Conservation (phyloP, 1,140 invertebrate species). For the Papilio polyxenes region DNA sequence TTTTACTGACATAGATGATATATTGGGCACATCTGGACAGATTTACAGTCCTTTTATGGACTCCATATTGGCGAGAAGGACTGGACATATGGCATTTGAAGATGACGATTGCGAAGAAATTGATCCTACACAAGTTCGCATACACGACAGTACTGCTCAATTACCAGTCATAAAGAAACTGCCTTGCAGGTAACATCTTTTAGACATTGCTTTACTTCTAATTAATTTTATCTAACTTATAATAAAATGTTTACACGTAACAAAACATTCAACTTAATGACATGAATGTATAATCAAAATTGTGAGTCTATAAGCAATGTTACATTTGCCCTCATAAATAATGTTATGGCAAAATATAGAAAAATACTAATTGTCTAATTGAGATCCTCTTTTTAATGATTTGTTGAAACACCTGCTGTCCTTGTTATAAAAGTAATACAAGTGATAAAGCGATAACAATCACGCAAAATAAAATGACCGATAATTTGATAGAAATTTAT, state of each 20-base stretch:
- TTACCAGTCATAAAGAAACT: slow-evolving; percentile 84
- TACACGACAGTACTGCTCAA: slow-evolving; percentile 88
- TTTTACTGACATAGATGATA: slow-evolving; percentile 91
- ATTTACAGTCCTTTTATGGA: slow-evolving; percentile 84
- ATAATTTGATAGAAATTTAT: not conserved
- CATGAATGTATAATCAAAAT: not conserved
- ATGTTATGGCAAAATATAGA: not conserved
- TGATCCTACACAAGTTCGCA: slow-evolving; percentile 86
- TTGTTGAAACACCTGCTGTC: not conserved
- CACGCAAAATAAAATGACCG: not conserved
- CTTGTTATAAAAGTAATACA: not conserved
- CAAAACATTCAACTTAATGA: too few relatives aligned
- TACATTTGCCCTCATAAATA: not conserved
- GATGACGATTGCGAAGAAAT: slow-evolving; percentile 84
- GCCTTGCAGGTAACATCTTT: slow-evolving; percentile 66
- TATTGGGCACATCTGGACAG: slow-evolving; percentile 85
- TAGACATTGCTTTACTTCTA: not conserved
- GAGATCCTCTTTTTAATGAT: too few relatives aligned
- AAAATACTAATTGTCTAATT: not conserved
- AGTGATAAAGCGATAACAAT: not conserved
- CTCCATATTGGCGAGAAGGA: slow-evolving; percentile 76
- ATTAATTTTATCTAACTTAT: not conserved
- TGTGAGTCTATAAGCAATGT: not conserved
- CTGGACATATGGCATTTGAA: slow-evolving; percentile 67
- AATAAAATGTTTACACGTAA: not conserved